phyloP scores from a whole-genome alignment of 2,113 vertebrate species.

The Pogona vitticeps region DNA sequence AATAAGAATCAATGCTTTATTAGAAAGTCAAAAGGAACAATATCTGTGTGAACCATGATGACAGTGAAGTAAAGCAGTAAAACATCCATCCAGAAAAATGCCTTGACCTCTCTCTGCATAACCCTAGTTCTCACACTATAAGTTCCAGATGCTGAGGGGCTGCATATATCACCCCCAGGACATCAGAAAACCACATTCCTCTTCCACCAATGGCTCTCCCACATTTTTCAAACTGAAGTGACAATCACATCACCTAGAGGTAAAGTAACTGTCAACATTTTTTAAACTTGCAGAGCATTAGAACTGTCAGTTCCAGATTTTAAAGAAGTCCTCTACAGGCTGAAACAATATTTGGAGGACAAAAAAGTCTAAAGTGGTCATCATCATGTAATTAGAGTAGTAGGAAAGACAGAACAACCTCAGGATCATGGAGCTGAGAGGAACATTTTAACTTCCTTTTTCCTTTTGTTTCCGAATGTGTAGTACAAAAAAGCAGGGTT shows the following conservation, averaged over 20 bases:
- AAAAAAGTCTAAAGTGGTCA: no score
- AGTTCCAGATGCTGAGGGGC: no score
- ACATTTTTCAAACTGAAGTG: no score
- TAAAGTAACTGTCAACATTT: no score
- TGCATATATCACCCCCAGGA: no score
- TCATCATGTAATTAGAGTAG: background rate
- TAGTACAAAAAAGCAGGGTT: background rate
- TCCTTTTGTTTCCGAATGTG: background rate
- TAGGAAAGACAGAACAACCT: background rate
- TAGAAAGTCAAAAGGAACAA: background rate
- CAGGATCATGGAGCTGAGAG: background rate
- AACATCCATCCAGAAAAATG: background rate
- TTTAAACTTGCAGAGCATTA: no score
- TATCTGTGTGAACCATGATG: slow-evolving; percentile 15
- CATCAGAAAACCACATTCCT: no score
- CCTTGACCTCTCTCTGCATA: background rate
- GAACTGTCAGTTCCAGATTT: no score
- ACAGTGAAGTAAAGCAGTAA: background rate
- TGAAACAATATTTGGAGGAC: no score
- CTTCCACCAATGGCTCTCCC: no score
- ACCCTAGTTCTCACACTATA: background rate
- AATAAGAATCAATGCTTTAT: background rate
- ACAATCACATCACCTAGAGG: no score
- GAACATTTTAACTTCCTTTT: background rate
- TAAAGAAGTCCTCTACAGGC: no score